Percentiles rank a stretch among this genome's conserved stretches.
phyloP scores from a whole-genome alignment of 1,140 invertebrate genomes.

The Dendrolimus punctatus region DNA sequence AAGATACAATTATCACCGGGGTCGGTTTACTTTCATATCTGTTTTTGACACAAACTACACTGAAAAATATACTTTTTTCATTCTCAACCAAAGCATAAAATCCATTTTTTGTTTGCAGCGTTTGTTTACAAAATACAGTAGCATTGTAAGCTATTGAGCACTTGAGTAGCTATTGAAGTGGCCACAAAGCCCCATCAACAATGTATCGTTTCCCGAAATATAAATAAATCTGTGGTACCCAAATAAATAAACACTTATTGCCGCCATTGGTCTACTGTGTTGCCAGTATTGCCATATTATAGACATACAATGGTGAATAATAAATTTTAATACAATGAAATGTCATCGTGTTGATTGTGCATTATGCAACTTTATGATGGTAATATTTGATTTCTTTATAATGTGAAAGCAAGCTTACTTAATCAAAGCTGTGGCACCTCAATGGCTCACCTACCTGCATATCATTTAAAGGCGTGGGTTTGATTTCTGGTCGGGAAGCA shows the following conservation, averaged over 20 bases:
- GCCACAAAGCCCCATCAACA: conserved; percentile 20
- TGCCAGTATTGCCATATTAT: conserved; percentile 16
- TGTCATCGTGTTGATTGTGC: conserved; percentile 61
- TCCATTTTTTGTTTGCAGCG: conserved; percentile 4
- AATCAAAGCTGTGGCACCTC: too few species aligned
- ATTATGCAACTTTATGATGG: conserved; percentile 23
- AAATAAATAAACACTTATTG: conserved; percentile 41
- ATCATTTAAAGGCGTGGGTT: too few species aligned
- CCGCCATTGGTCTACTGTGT: conserved; percentile 22
- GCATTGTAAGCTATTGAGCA: conserved; percentile 10
- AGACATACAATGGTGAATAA: conserved; percentile 43
- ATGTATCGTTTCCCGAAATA: conserved; percentile 21
- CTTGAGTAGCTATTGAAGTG: conserved; percentile 19
- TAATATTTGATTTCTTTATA: conserved; percentile 13
- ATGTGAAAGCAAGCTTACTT: background rate
- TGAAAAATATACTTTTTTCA: background rate
- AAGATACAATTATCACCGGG: too few species aligned
- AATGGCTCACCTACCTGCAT: too few species aligned
- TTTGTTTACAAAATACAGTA: conserved; percentile 12
- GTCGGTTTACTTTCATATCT: too few species aligned
- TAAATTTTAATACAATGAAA: conserved; percentile 52
- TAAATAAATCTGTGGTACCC: conserved; percentile 33
- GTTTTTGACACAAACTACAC: too few species aligned
- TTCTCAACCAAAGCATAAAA: background rate
- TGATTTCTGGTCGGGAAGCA: too few species aligned